Conservation (phyloP, 2,888 invertebrate genomes). For the Patella pellucida region DNA sequence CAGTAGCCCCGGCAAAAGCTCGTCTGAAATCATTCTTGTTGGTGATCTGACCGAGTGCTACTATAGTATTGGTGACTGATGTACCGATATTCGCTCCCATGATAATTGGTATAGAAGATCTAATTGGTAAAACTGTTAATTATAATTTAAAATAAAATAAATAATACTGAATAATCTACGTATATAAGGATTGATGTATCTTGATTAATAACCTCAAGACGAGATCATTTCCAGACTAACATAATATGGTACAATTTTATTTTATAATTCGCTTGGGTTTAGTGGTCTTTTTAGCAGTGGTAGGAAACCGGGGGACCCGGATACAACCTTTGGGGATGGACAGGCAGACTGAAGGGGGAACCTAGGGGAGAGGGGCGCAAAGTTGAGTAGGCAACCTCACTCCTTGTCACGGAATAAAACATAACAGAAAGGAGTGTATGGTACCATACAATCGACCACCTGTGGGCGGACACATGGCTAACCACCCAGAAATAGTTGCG, state of each 20-base stretch:
- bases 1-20: constrained; percentile 75
- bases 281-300: too few species aligned
- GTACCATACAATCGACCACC: too few species aligned
- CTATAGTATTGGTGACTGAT: constrained; percentile 75
- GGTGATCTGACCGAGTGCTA: constrained; percentile 70
- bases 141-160: background rate
- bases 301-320: too few species aligned
- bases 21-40: constrained; percentile 71
- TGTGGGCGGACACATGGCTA: too few species aligned
- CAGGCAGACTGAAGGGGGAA: background rate
- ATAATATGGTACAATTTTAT: too few species aligned
- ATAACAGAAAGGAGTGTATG: constrained; percentile 35
- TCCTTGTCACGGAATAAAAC: constrained; percentile 52
- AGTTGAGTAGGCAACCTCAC: background rate
- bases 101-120: constrained; percentile 74
- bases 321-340: too few species aligned
- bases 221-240: too few species aligned
- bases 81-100: constrained; percentile 76
- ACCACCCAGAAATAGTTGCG: too few species aligned
- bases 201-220: too few species aligned
- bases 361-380: background rate
- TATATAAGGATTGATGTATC: too few species aligned
- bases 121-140: constrained; percentile 66
- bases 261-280: too few species aligned
- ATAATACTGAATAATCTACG: too few species aligned